Base-by-base conservation (phyloP, 1,140 invertebrate species). In the Colletes latitarsis region DNA sequence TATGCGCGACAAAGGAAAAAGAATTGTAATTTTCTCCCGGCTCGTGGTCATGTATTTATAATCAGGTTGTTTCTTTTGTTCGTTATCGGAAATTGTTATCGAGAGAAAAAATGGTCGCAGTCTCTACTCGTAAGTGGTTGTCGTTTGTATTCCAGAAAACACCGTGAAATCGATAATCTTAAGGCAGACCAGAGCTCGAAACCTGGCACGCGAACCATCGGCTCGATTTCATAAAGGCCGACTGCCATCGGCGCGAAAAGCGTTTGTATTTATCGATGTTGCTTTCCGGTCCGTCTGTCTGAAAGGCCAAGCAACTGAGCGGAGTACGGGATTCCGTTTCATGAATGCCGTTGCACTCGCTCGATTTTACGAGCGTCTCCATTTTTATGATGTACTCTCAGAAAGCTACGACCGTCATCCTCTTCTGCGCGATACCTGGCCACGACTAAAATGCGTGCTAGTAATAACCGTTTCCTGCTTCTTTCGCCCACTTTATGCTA, bases 361-460 rank as follows among this genome's bases (percentile, higher is more conserved):
- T 86, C 71, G 78, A 86, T 84, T 86, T 87, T 87, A 86, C 78
- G 86, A 85, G 52, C 68, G 67, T 52, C 82, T 77, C 71, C 73
- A 64, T 84, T 87, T 79, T 87, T 87, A 87, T 68, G 86, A 79
- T 70, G 53, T 81, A 75, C 82, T 83, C 73, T 58, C 49, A 60
- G 43, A 60, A 78, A 86, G 75, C 67, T 84, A 80, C 55, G 60
- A 72, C 60, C 69, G 57, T 19, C 71, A 19, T 52, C 39, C 43
- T 62, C 58, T 21, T 30, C 0, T 15, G 30, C 30, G 17, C 64
- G 52, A 57, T 75, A 74, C 73, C 69, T 86, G 58, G 21, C 60
- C 58, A 15, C 62, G 69, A 55, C 71, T 70, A 66, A 84, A 84
- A 81, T 64, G 46, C 74, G 74, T 67, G 10, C 53, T 17, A 6